Percentiles rank a stretch among this genome's conserved stretches.
Evolutionary conservation across 2,888 invertebrate species (phyloP).

Genomic region (Loripinus fragilis): DNA sequence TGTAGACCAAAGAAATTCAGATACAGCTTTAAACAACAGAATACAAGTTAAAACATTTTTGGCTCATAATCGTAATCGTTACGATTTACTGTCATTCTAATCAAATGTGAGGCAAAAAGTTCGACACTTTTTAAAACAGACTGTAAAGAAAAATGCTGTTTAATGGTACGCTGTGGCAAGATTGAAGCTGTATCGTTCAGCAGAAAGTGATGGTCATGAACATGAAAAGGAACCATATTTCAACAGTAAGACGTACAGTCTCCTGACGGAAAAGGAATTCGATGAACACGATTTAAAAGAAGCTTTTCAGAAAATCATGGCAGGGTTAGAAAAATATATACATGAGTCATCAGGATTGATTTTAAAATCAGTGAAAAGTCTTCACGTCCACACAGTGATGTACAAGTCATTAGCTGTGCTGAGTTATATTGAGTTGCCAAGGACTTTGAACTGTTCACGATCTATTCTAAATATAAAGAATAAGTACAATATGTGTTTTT

Average conservation of each 20-base stretch:
- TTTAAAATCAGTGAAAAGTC: conserved; percentile 7
- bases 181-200: too few species aligned
- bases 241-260: neutral
- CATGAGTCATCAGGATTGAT: conserved; percentile 17
- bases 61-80: too few species aligned
- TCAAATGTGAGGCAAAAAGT: too few species aligned
- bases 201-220: too few species aligned
- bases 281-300: neutral
- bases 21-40: too few species aligned
- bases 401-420: conserved; percentile 16
- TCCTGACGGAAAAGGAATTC: neutral
- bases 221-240: conserved; percentile 14
- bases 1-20: too few species aligned
- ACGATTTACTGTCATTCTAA: too few species aligned
- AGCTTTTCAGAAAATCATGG: conserved; percentile 1
- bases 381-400: neutral
- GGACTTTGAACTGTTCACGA: conserved; percentile 7
- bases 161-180: too few species aligned
- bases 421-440: conserved; percentile 22
- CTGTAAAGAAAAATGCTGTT: too few species aligned
- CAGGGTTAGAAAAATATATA: conserved; percentile 10
- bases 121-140: too few species aligned
- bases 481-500: conserved; percentile 45
- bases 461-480: conserved; percentile 49
- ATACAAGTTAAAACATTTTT: too few species aligned